Evolutionary conservation across 2,888 invertebrate genomes (phyloP).

Genomic region (Beris chalybata): DNA sequence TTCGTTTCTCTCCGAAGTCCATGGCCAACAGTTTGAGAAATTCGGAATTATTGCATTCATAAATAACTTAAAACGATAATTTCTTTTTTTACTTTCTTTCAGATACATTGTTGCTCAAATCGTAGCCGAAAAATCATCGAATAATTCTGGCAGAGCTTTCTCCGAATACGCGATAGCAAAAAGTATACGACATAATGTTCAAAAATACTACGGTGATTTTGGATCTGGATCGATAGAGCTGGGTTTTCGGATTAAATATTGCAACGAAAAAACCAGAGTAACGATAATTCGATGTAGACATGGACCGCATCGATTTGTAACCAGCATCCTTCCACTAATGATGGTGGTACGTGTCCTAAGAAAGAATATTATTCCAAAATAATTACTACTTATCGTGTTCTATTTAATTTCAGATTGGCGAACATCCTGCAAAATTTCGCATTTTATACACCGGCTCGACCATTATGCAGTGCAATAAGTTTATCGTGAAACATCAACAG

Average conservation of each 20-base stretch:
- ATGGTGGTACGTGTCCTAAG: constrained; percentile 56
- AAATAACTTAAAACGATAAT: too few species aligned
- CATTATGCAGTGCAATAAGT: constrained; percentile 75
- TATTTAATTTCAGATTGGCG: constrained; percentile 58
- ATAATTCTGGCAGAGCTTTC: constrained; percentile 49
- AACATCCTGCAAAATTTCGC: constrained; percentile 63
- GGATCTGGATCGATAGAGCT: constrained; percentile 70
- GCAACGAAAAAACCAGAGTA: constrained; percentile 74
- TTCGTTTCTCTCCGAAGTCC: too few species aligned
- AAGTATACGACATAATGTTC: constrained; percentile 63
- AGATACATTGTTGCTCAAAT: constrained; percentile 74
- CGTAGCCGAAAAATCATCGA: constrained; percentile 47
- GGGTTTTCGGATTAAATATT: constrained; percentile 78
- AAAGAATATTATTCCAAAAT: background rate
- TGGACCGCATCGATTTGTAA: constrained; percentile 73
- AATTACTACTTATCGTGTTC: background rate
- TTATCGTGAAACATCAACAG: constrained; percentile 69
- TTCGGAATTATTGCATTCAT: too few species aligned
- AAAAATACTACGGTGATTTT: constrained; percentile 74
- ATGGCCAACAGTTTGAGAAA: too few species aligned
- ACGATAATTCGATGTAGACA: constrained; percentile 73
- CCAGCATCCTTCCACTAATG: constrained; percentile 69
- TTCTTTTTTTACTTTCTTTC: constrained; percentile 28
- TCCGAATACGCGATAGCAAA: constrained; percentile 55
- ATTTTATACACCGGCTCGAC: constrained; percentile 78